A percentile compares a stretch with the other conserved stretches of the same genome.
These are phyloP conservation scores for Paguma larvata DNA, from an alignment of 2,797 vertebrate genomes.

Conservation along the genomic window DNA sequence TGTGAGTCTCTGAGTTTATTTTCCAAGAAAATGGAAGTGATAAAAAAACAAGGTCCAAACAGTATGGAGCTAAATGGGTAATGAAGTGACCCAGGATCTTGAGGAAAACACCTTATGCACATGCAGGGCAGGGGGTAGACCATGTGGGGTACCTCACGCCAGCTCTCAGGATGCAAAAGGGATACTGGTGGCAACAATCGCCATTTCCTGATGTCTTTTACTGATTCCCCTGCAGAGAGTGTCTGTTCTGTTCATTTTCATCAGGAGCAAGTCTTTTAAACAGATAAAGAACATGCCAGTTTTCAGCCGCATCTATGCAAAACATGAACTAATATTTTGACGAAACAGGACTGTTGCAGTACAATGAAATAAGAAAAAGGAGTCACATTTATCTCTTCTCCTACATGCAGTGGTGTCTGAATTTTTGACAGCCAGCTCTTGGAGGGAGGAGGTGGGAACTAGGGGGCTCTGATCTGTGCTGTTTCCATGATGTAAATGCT, in stretches of 20 bases:
- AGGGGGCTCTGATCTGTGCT: background rate
- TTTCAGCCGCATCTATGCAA: background rate
- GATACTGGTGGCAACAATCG: background rate
- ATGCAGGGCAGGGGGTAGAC: background rate
- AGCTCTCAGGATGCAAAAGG: background rate
- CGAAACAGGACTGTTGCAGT: background rate
- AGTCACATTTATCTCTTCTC: background rate
- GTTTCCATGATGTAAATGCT: background rate
- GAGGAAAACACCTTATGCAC: background rate
- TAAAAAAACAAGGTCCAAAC: background rate
- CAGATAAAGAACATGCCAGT: slow-evolving; percentile 23
- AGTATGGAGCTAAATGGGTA: background rate
- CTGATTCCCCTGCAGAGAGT: background rate
- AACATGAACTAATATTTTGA: background rate
- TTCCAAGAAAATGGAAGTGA: slow-evolving; percentile 1
- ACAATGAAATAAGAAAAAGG: background rate
- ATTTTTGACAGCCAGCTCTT: background rate
- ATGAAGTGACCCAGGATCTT: fast-evolving
- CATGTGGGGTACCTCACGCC: background rate
- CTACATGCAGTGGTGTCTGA: background rate
- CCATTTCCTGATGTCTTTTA: background rate
- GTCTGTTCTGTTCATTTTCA: slow-evolving; percentile 41
- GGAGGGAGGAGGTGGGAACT: no score
- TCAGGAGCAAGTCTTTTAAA: slow-evolving; percentile 11
- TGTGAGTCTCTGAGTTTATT: slow-evolving; percentile 26